Evolutionary conservation across 2,797 vertebrate species (phyloP).

Genomic region (Sparidentex hasta): DNA sequence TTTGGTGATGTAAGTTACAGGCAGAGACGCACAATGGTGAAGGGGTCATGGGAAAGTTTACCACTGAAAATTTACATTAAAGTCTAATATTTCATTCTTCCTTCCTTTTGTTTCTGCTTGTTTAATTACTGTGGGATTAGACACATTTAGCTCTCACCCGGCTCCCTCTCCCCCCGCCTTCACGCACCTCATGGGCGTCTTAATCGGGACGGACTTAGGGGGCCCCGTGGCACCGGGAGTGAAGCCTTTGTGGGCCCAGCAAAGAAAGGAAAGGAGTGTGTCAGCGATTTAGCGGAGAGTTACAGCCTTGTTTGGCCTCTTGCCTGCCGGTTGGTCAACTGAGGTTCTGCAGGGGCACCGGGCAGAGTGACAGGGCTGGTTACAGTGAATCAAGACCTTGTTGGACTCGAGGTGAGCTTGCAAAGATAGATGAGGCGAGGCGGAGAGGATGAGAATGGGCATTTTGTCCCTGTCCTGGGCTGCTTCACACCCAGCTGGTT

Average conservation of each 20-base stretch:
- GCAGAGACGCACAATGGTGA: constrained; percentile 39
- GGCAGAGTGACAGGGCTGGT: constrained; percentile 53
- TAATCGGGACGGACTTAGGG: constrained; percentile 66
- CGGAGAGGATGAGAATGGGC: constrained; percentile 39
- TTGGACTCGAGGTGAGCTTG: constrained; percentile 51
- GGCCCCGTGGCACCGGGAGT: constrained; percentile 52
- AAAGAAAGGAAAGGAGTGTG: constrained; percentile 79
- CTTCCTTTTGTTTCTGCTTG: constrained; percentile 47
- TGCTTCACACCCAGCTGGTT: constrained; percentile 47
- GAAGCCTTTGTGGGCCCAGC: constrained; percentile 63
- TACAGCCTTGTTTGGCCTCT: constrained; percentile 61
- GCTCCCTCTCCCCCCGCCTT: constrained; percentile 23
- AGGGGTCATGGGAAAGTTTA: constrained; percentile 79
- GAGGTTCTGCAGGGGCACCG: constrained; percentile 47
- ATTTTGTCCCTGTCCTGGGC: constrained; percentile 31
- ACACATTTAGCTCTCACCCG: constrained; percentile 50
- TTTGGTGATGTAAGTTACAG: constrained; percentile 32
- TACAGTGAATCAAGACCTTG: constrained; percentile 68
- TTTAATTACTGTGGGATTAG: constrained; percentile 76
- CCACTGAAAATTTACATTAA: constrained; percentile 61
- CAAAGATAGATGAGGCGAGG: constrained; percentile 50
- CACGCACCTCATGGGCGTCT: constrained; percentile 42
- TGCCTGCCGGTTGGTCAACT: constrained; percentile 57
- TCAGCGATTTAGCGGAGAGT: constrained; percentile 70
- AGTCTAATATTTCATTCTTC: constrained; percentile 59